Base-by-base conservation (phyloP, 2,797 vertebrate species). In the Etheostoma nigrum region DNA sequence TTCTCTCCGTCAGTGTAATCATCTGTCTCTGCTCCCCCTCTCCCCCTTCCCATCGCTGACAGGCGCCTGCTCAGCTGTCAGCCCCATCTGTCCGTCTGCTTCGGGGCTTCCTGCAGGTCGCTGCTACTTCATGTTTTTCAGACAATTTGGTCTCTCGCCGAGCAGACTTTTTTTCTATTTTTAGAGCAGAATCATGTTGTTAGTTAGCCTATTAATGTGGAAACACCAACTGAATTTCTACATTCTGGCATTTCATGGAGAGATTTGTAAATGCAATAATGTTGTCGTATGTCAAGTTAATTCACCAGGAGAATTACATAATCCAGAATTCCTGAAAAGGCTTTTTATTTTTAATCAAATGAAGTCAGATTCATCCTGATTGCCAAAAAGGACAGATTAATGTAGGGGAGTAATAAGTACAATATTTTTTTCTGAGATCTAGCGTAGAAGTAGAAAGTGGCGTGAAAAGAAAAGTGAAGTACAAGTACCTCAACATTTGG, bases 71-170 rank as follows among this genome's bases (percentile, higher is more conserved):
- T 76, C 86, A 83, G 78, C 86, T 87, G 89, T 89, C 91, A 65
- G 72, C 81, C n/a, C 81, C 81, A 47, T 87, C 88, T 90, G 90
- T 81, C 73, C 51, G 30, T 67, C 81, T 74, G 76, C 76, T 71
- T 5, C 9, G 4, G 51, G 72, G 66, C 70, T 72, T 75, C 83
- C 73, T 69, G 59, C 70, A 33, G 21, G 49, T 78, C 59, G 8
- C 30, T 23, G 9, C 66, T 16, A 42, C 55, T 67, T 71, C 54
- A 1, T 55, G 25, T 58, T 51, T 58, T 42, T 57, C 53, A 42
- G 36, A 53, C 55, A 10, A 42, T 62, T 33, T 4, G 19, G 59
- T 42, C 67, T 79, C 64, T 79, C 16, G 0, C 21, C 30, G 33
- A 61, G 77, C 45, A 2, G 44, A 15, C 21, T 2, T 4, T n/a